These are phyloP conservation scores for Distichodus sexfasciatus DNA, from an alignment of 2,797 vertebrate species.

Conservation along the genomic window DNA sequence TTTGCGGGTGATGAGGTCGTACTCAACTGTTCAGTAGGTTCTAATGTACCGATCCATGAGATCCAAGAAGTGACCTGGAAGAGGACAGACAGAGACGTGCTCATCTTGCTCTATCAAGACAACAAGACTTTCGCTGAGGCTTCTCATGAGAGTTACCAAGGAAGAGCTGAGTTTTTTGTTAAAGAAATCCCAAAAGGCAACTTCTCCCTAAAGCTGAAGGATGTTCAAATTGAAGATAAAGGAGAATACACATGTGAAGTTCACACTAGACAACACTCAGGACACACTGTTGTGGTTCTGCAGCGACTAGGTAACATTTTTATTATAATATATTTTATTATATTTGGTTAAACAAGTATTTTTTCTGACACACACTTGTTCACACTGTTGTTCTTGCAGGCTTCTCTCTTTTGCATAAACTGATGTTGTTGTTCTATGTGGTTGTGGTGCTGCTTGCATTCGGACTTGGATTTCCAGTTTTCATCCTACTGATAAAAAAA, in stretches of 20 bases:
- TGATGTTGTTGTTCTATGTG: not conserved
- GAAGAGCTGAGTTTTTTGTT: conserved; percentile 28
- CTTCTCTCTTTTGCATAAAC: not conserved
- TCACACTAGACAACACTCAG: not conserved
- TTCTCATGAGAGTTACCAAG: conserved; percentile 3
- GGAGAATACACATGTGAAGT: conserved; percentile 39
- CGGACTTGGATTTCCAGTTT: conserved; percentile 6
- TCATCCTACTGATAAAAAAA: conserved; percentile 1
- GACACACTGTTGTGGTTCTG: not conserved
- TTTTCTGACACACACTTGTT: too few species aligned
- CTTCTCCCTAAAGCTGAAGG: conserved; percentile 35
- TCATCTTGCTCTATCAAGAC: conserved; percentile 23
- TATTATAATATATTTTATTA: too few species aligned
- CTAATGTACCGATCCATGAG: not conserved
- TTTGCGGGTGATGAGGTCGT: conserved; percentile 13
- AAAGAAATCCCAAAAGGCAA: conserved; percentile 35
- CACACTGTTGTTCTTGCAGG: conserved; percentile 18
- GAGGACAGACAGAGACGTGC: not conserved
- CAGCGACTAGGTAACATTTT: conserved; percentile 22
- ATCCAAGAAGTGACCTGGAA: conserved; percentile 33
- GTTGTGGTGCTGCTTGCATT: not conserved
- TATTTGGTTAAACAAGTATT: too few species aligned
- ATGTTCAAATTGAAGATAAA: conserved; percentile 31
- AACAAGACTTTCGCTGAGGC: not conserved
- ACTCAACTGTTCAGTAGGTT: conserved; percentile 30